phyloP scores from a whole-genome alignment of 2,888 invertebrate genomes.

The Serrognathus titanus region DNA sequence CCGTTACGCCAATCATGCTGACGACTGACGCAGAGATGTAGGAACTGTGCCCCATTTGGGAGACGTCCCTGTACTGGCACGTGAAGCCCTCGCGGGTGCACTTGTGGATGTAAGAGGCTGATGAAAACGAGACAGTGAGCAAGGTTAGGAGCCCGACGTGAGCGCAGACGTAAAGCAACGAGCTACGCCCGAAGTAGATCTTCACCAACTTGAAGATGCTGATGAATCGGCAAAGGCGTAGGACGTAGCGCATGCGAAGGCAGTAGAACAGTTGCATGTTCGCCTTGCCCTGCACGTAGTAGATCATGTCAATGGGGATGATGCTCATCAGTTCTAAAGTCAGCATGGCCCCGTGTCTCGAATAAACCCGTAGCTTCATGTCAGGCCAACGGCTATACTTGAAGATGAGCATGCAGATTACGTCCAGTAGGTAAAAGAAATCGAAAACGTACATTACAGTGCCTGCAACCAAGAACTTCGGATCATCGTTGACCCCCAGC shows the following conservation, averaged over 20 bases:
- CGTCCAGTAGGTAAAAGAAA: conserved; percentile 13
- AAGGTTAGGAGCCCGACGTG: conserved; percentile 8
- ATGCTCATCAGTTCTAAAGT: conserved; percentile 8
- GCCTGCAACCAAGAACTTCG: conserved; percentile 3
- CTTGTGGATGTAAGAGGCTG: conserved; percentile 6
- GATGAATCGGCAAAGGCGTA: conserved; percentile 8
- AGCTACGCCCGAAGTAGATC: conserved; percentile 9
- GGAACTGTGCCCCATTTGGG: not conserved
- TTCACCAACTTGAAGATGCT: conserved; percentile 2
- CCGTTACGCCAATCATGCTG: conserved; percentile 1
- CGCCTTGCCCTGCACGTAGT: conserved; percentile 2
- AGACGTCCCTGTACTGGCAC: not conserved
- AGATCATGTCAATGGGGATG: conserved; percentile 12
- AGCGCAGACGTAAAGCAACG: conserved; percentile 2
- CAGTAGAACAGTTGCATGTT: conserved; percentile 4
- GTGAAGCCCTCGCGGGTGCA: not conserved
- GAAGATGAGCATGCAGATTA: conserved; percentile 12
- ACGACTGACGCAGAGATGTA: conserved; percentile 3
- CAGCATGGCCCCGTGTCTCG: conserved; percentile 5
- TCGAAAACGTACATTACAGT: conserved; percentile 11
- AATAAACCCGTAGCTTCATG: not conserved
- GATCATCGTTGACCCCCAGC: too few relatives aligned
- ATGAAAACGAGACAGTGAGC: not conserved
- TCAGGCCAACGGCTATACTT: conserved; percentile 10
- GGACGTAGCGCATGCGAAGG: conserved; percentile 10